Conservation (phyloP, 2,113 vertebrate genomes). For the Caracal caracal region DNA sequence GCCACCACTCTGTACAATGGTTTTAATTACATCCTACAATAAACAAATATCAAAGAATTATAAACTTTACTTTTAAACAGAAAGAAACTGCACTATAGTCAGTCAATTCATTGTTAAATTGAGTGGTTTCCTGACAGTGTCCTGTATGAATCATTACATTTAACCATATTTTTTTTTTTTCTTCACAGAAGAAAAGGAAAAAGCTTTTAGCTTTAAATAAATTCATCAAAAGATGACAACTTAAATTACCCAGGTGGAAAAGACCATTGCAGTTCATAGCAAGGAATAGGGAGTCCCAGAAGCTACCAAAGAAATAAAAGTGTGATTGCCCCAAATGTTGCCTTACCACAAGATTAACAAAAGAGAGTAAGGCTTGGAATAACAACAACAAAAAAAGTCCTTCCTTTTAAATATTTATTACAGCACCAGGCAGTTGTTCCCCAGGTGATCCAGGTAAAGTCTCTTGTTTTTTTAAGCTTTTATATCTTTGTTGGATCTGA, state of each 20-base stretch:
- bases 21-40: conserved; percentile 94
- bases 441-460: not conserved
- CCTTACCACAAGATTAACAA: not conserved
- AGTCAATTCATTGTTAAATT: conserved; percentile 51
- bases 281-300: not conserved
- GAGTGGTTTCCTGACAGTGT: conserved; percentile 46
- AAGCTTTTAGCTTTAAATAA: conserved; percentile 72
- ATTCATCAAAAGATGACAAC: conserved; percentile 67
- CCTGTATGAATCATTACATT: conserved; percentile 58
- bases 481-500: not conserved
- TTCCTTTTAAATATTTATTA: not conserved
- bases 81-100: conserved; percentile 44
- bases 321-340: not conserved
- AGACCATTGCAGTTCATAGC: conserved; percentile 28
- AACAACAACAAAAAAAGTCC: not conserved
- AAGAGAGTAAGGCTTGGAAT: not conserved
- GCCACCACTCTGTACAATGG: conserved; percentile 94
- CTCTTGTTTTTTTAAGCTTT: not conserved
- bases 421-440: not conserved
- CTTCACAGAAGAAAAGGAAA: conserved; percentile 30
- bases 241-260: conserved; percentile 61
- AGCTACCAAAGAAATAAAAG: conserved; percentile 39
- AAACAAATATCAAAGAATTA: conserved; percentile 73
- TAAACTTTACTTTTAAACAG: conserved; percentile 56
- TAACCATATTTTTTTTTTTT: conserved; percentile 30